Conservation (phyloP, 2,888 invertebrate genomes). For the Nomada lathburiana region DNA sequence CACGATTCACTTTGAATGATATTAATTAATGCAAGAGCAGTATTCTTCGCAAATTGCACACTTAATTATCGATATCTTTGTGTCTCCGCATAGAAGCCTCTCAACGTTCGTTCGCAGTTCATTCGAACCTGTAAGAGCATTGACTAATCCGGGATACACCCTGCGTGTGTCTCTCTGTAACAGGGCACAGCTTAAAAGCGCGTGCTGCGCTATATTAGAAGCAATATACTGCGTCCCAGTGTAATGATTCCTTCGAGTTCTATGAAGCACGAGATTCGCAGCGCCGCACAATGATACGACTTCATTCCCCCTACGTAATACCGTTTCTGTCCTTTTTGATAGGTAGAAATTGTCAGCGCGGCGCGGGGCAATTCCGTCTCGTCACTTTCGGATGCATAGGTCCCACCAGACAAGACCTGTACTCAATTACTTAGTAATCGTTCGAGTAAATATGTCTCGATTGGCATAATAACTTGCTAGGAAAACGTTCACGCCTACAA, state of each 20-base stretch:
- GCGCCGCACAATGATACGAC: conserved; percentile 72
- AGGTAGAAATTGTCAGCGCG: conserved; percentile 37
- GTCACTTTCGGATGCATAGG: conserved; percentile 35
- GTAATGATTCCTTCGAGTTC: conserved; percentile 77
- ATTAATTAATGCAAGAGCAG: neutral
- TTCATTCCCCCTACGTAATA: conserved; percentile 61
- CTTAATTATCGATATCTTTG: neutral
- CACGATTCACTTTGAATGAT: neutral
- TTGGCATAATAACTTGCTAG: neutral
- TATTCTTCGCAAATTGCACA: neutral
- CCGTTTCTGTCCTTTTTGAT: conserved; percentile 45
- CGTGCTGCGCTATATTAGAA: conserved; percentile 71
- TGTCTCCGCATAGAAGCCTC: neutral
- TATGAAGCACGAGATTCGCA: conserved; percentile 73
- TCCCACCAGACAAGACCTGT: conserved; percentile 6
- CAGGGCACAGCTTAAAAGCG: conserved; percentile 64
- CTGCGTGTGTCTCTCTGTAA: conserved; percentile 20
- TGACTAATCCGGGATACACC: conserved; percentile 37
- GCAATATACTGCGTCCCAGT: conserved; percentile 70
- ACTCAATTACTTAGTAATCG: conserved; percentile 10
- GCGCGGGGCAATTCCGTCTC: conserved; percentile 33
- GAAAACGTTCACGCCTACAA: conserved; percentile 13
- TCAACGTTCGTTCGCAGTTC: conserved; percentile 19
- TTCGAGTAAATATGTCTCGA: conserved; percentile 9
- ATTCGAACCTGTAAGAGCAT: conserved; percentile 2